Conservation (phyloP, 2,888 invertebrate species). For the Dasysyrphus albostriatus region DNA sequence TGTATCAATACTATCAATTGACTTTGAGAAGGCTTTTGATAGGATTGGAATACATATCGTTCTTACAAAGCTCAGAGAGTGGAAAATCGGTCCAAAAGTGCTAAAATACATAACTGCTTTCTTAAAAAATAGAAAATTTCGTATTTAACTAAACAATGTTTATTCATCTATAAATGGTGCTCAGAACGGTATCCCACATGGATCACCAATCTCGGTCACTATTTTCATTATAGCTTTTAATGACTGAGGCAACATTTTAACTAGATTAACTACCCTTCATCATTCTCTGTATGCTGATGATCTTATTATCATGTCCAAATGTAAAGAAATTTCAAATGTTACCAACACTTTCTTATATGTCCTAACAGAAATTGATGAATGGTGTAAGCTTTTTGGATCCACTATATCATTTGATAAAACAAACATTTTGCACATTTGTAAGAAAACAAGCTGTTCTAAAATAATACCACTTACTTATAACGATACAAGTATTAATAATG, state of each 20-base stretch:
- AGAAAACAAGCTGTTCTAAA: conserved; percentile 1
- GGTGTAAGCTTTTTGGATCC: conserved; percentile 6
- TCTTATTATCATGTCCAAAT: background rate
- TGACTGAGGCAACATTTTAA: background rate
- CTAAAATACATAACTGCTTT: too few relatives aligned
- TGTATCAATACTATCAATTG: too few relatives aligned
- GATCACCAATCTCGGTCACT: background rate
- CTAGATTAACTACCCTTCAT: background rate
- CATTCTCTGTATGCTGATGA: too few relatives aligned
- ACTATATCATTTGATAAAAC: background rate
- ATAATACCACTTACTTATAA: background rate
- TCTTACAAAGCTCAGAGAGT: too few relatives aligned
- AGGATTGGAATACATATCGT: too few relatives aligned
- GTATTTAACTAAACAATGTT: too few relatives aligned
- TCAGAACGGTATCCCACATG: conserved; percentile 17
- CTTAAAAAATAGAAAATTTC: too few relatives aligned
- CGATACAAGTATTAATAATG: background rate
- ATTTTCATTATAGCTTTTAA: background rate
- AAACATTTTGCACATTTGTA: background rate
- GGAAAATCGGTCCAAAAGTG: too few relatives aligned
- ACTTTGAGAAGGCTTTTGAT: too few relatives aligned
- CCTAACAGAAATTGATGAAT: background rate
- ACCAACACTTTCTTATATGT: background rate
- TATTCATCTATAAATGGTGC: too few relatives aligned
- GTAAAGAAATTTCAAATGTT: background rate